phyloP scores from a whole-genome alignment of 2,113 vertebrate genomes.

The Galeopterus variegatus region DNA sequence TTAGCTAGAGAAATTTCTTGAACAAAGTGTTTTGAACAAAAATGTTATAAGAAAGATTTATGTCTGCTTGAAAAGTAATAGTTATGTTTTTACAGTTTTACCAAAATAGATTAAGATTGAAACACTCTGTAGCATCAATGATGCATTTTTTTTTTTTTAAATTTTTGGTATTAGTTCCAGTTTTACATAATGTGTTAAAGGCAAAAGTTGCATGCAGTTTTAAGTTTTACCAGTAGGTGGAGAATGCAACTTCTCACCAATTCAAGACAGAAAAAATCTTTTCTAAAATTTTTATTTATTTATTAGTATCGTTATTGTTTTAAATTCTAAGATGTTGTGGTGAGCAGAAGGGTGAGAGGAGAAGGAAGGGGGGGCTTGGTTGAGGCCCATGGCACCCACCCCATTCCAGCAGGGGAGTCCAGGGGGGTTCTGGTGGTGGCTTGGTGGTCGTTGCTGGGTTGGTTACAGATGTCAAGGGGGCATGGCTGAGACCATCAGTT shows the following conservation, averaged over 20 bases:
- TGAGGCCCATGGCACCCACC: no score
- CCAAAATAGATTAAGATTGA: not conserved
- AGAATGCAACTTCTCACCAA: slow-evolving; percentile 17
- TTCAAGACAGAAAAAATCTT: not conserved
- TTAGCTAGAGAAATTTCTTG: not conserved
- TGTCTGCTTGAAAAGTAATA: slow-evolving; percentile 18
- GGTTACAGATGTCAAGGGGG: no score
- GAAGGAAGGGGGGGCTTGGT: no score
- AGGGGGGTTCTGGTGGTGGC: no score
- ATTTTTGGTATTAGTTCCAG: not conserved
- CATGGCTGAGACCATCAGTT: no score
- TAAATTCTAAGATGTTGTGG: no score
- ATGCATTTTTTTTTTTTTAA: not conserved
- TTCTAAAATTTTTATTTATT: no score
- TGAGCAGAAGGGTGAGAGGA: no score
- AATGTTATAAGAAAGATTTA: not conserved
- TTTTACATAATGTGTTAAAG: not conserved
- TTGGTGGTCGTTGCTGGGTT: no score
- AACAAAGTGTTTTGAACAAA: not conserved
- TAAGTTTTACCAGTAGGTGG: slow-evolving; percentile 78
- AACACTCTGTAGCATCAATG: not conserved
- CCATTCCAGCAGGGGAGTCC: no score
- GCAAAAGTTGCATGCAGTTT: slow-evolving; percentile 46
- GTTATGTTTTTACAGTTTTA: not conserved
- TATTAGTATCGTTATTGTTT: no score